Percentiles rank a stretch among this genome's conserved stretches.
These are phyloP conservation scores for Diachasmimorpha longicaudata DNA, from an alignment of 1,140 invertebrate species.

Conservation along the genomic window DNA sequence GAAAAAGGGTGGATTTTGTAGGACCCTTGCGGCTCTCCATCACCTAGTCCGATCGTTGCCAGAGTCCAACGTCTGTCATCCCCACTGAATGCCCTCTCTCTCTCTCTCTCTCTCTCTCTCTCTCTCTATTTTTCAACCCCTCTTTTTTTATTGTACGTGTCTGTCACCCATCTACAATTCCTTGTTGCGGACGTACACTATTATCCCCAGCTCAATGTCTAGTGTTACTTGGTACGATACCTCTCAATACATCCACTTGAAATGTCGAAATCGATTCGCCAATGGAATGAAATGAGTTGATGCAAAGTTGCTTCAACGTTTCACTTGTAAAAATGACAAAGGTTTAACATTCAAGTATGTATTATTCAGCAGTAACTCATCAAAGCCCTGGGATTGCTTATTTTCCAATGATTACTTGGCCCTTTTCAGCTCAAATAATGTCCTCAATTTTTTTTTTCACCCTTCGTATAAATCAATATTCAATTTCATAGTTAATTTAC, in stretches of 20 bases:
- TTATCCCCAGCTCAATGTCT: constrained; percentile 6
- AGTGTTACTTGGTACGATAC: not conserved
- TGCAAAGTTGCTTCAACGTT: not conserved
- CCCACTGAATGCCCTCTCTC: not conserved
- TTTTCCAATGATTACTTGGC: not conserved
- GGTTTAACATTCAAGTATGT: not conserved
- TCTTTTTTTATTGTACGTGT: not conserved
- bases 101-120: not conserved
- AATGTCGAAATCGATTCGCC: not conserved
- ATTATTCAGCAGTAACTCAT: too few species aligned
- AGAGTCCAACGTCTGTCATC: constrained; percentile 7
- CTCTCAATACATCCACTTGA: not conserved
- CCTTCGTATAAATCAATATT: not conserved
- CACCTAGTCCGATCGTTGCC: constrained; percentile 7
- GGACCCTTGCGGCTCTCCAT: constrained; percentile 7
- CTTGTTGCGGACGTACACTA: constrained; percentile 2
- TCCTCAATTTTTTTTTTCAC: not conserved
- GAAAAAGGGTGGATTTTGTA: constrained; percentile 7
- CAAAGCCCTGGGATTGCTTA: not conserved
- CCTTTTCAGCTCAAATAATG: not conserved
- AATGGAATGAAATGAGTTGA: not conserved
- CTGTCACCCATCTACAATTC: not conserved
- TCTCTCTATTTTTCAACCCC: not conserved
- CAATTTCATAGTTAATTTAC: not conserved
- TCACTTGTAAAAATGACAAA: not conserved